Evolutionary conservation across 1,140 invertebrate genomes (phyloP), one percentile per base, ranked within the genome.

Genomic region (Holcopasites calliopsidis): DNA sequence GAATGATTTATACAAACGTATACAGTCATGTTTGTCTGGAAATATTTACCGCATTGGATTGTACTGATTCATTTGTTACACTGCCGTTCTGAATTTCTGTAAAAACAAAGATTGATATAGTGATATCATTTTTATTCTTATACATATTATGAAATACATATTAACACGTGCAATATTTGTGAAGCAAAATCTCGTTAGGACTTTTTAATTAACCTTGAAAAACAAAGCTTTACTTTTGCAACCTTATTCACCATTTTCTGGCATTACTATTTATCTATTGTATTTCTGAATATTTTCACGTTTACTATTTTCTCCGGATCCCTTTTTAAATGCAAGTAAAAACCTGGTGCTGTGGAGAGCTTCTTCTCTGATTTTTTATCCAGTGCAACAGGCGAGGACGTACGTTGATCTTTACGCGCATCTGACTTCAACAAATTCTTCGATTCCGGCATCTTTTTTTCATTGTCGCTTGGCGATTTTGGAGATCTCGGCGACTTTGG

Each of bases 51-150:
- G 85, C 80, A 73, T 83, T 85, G 50, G 94, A 94, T 91, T 95
- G 95, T 60, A 94, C 95, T 47, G 94, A 94, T 89, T 96, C 95
- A 87, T 96, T 95, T 18, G 95, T 95, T 49, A 94, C 95, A 89
- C 95, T 96, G 85, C 96, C 95, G 85, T 96, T 96, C 89, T 96
- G 95, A 33, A 95, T 94, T 91, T 95, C 95, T 96, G 92, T 75
- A 93, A 94, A 90, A 54, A 54, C 33, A 70, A 55, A 49, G 21
- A 66, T 5, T 35, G 11, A 31, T 47, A 47, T 47, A 38, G 31
- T 6, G n/a, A 13, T 26, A 18, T 26, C n/a, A 62, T 26, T 1
- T 26, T 70, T 16, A 3, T 6, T 16, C 1, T 18, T 0, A 49
- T 31, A 4, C 21, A 47, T 13, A 42, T 40, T n/a, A 13, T 8